Evolutionary conservation across 2,113 vertebrate genomes (phyloP).

Genomic region (Reinhardtius hippoglossoides): DNA sequence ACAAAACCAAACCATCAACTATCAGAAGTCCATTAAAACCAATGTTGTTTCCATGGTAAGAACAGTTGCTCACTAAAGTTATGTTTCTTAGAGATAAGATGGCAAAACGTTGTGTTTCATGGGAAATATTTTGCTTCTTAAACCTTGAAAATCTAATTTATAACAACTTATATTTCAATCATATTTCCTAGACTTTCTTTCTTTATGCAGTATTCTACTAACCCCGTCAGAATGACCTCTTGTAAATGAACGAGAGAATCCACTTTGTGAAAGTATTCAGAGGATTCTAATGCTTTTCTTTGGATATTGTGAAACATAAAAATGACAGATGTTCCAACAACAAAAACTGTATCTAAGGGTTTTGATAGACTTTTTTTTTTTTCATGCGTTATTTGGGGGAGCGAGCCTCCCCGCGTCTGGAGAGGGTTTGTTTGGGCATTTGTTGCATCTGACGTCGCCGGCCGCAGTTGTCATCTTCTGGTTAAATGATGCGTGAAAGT

Average conservation of each 20-base stretch:
- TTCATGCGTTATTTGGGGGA: constrained; percentile 20
- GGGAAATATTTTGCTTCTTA: not conserved
- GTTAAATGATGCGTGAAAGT: constrained; percentile 80
- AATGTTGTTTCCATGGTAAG: not conserved
- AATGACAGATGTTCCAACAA: not conserved
- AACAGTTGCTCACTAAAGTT: not conserved
- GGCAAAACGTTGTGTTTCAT: not conserved
- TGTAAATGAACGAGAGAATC: not conserved
- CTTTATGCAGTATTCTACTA: not conserved
- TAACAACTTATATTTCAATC: not conserved
- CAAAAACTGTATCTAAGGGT: not conserved
- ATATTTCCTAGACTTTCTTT: not conserved
- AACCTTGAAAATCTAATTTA: not conserved
- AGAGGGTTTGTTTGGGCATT: constrained; percentile 63
- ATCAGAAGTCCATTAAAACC: not conserved
- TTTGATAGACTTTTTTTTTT: constrained; percentile 6
- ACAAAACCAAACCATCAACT: not conserved
- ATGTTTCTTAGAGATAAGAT: not conserved
- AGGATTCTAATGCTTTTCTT: not conserved
- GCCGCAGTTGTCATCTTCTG: constrained; percentile 72
- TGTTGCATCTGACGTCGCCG: constrained; percentile 59
- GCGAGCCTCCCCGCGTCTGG: constrained; percentile 21
- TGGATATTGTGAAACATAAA: not conserved
- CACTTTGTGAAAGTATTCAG: not conserved
- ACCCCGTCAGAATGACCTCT: not conserved